Evolutionary conservation across 2,888 invertebrate genomes (phyloP), one percentile per base, ranked within the genome.

Genomic region (Eueremaeus valkanovi): DNA sequence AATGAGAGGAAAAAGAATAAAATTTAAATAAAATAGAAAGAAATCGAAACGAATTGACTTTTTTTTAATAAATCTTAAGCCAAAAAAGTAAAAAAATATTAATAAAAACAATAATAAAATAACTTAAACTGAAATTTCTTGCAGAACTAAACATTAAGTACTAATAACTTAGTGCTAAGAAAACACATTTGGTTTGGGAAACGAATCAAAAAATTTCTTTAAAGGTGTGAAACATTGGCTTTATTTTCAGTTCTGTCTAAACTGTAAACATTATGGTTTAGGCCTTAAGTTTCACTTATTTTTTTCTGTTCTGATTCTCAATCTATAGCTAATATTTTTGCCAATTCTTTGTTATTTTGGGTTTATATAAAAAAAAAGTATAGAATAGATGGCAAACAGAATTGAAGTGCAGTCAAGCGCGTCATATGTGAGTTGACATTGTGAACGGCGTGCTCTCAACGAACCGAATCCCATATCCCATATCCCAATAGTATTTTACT

Each of bases 371-470:
- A 70, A 40, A 68, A 13, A 68, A 70, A 42, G 16, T 63, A 63
- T 29, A 63, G 27, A 29, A 13, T 58, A 27, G 2, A 13, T 5
- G 9, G 3, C 58, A 58, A 66, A 70, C 24, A 13, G 70, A 70
- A 70, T 70, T 70, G 70, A 45, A 70, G 70, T 70, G n/a, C 63
- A 70, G 16, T 70, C 27, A 70, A 70, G 70, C 36, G 70, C 27
- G 13, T 70, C 42, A 70, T 70, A 70, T 70, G 13, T 42, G 70
- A 70, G 70, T 45, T 45, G 70, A 70, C 70, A 42, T 45, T 45
- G 24, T 21, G 66, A 66, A 66, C 58, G n/a, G 1, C n/a, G n/a
- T 66, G 66, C 11, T 66, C 66, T 70, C 70, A 45, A 70, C 45
- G 11, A 70, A 45, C 70, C 45, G 24, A 36, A 70, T 70, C 27